Percentiles rank a stretch among this genome's conserved stretches.
Evolutionary conservation across 2,888 invertebrate species (phyloP).

Genomic region (Leptarthrus brevirostris): DNA sequence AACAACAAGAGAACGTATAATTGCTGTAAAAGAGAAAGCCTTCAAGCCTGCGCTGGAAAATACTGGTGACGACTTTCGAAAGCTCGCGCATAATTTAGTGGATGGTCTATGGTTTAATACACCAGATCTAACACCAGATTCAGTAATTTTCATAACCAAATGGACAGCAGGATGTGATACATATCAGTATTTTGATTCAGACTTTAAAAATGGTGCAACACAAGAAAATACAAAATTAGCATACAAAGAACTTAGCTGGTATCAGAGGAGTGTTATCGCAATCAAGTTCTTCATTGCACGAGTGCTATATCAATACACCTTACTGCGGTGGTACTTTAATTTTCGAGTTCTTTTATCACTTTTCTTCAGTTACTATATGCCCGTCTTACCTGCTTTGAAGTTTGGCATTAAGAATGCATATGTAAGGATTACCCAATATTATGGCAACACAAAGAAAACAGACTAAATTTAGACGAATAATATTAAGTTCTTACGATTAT

Average conservation of each 20-base stretch:
- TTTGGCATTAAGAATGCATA: constrained; percentile 71
- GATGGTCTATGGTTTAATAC: constrained; percentile 75
- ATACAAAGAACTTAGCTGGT: constrained; percentile 38
- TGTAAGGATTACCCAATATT: constrained; percentile 68
- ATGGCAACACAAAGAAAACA: background rate
- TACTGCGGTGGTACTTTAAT: constrained; percentile 72
- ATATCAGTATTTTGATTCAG: constrained; percentile 64
- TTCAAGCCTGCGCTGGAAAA: constrained; percentile 71
- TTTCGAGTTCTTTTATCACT: constrained; percentile 69
- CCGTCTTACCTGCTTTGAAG: constrained; percentile 73
- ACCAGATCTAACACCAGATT: constrained; percentile 70
- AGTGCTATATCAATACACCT: constrained; percentile 62
- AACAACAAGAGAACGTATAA: constrained; percentile 69
- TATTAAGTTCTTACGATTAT: background rate
- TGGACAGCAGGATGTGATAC: constrained; percentile 69
- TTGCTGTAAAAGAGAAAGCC: constrained; percentile 69
- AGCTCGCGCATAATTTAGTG: constrained; percentile 72
- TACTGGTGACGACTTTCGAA: constrained; percentile 72
- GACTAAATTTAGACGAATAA: background rate
- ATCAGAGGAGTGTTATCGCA: constrained; percentile 48
- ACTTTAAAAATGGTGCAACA: constrained; percentile 42
- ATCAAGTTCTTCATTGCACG: background rate
- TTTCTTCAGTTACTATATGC: constrained; percentile 72
- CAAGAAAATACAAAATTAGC: constrained; percentile 3
- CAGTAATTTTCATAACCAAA: constrained; percentile 69